These are phyloP conservation scores for Elymnias hypermnestra DNA, from an alignment of 1,140 invertebrate species.

Conservation along the genomic window DNA sequence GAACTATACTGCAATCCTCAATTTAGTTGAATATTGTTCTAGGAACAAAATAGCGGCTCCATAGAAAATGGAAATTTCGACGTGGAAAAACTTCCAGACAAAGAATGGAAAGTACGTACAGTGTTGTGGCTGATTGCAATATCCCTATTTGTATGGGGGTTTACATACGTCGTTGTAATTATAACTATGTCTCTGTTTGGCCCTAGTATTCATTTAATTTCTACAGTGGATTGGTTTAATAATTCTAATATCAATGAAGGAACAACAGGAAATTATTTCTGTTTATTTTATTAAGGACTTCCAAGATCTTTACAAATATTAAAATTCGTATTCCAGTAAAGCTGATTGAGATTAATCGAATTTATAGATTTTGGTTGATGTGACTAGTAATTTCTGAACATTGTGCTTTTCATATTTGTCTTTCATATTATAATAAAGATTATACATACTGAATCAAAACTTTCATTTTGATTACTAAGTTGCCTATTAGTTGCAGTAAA, in stretches of 20 bases:
- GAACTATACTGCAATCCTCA: not conserved
- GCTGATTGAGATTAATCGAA: too few relatives aligned
- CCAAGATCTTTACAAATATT: too few relatives aligned
- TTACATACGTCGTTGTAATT: conserved; percentile 32
- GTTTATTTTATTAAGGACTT: too few relatives aligned
- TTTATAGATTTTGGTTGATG: too few relatives aligned
- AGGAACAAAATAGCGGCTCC: conserved; percentile 16
- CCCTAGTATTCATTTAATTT: not conserved
- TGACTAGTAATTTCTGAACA: too few relatives aligned
- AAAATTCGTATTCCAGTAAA: too few relatives aligned
- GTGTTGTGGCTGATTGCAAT: conserved; percentile 29
- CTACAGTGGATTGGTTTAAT: conserved; percentile 15
- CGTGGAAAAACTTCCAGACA: not conserved
- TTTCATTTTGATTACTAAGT: too few relatives aligned
- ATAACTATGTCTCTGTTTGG: conserved; percentile 25
- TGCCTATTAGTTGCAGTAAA: too few relatives aligned
- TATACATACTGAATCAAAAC: too few relatives aligned
- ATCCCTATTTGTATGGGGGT: conserved; percentile 34
- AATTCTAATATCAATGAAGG: not conserved
- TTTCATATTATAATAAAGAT: too few relatives aligned
- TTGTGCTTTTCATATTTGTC: too few relatives aligned
- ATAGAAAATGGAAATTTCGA: conserved; percentile 11
- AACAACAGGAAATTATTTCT: too few relatives aligned
- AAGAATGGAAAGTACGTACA: conserved; percentile 24
- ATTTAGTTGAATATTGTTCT: conserved; percentile 24